phyloP scores from a whole-genome alignment of 1,140 invertebrate genomes.

The Ooceraea biroi region DNA sequence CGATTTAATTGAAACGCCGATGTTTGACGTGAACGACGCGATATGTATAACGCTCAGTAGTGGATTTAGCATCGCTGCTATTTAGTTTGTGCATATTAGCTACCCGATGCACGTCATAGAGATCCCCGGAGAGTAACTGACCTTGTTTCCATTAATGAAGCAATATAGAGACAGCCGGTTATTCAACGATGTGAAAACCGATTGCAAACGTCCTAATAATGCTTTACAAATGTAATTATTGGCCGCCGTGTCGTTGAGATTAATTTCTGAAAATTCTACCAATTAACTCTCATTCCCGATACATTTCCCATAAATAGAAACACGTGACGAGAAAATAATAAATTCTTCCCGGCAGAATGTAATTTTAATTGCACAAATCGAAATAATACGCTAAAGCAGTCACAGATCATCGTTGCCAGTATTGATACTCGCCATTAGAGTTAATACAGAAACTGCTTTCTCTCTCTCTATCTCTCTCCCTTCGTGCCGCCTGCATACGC shows the following conservation, averaged over 20 bases:
- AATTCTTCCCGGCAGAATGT: too few species aligned
- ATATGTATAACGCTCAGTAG: conserved; percentile 35
- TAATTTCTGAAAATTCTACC: background rate
- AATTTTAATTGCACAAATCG: background rate
- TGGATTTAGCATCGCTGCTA: conserved; percentile 59
- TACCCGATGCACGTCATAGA: conserved; percentile 34
- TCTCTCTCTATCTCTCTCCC: too few species aligned
- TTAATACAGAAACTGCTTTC: conserved; percentile 35
- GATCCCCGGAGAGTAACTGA: conserved; percentile 52
- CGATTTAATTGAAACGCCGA: conserved; percentile 65
- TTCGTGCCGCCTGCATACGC: conserved; percentile 65
- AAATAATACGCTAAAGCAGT: background rate
- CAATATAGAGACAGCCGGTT: conserved; percentile 23
- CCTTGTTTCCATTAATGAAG: conserved; percentile 64
- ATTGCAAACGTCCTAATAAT: conserved; percentile 34
- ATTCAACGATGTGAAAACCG: conserved; percentile 25
- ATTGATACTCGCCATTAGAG: conserved; percentile 65
- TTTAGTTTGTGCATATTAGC: conserved; percentile 53
- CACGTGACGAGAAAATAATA: too few species aligned
- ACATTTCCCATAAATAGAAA: background rate
- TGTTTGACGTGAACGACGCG: conserved; percentile 61
- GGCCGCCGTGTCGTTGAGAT: background rate
- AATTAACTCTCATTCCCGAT: background rate
- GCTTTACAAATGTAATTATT: conserved; percentile 23
- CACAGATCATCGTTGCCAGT: conserved; percentile 36